Conservation (phyloP, 2,113 vertebrate genomes). For the Peromyscus leucopus region DNA sequence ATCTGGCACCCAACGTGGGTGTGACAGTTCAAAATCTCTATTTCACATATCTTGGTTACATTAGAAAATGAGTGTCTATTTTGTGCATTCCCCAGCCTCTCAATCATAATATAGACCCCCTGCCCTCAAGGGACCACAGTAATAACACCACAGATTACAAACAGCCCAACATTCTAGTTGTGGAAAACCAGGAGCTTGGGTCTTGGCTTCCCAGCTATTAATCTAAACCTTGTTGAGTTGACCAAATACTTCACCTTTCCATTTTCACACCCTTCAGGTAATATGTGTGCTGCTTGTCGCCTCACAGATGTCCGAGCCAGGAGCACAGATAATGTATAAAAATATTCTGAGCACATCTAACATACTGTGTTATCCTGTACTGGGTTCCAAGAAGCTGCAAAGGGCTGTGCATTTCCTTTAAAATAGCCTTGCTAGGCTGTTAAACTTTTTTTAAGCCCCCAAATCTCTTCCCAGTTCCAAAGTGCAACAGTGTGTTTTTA, state of each 20-base stretch:
- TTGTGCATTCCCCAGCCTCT: background rate
- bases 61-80: background rate
- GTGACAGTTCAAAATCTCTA: background rate
- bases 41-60: background rate
- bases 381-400: background rate
- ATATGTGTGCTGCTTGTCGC: background rate
- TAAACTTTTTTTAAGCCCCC: background rate
- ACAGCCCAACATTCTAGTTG: background rate
- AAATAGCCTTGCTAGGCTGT: conserved; percentile 18
- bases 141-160: conserved; percentile 1
- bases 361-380: background rate
- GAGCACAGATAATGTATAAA: background rate
- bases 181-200: background rate
- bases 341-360: conserved; percentile 10
- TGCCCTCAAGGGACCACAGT: background rate
- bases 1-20: too few species aligned
- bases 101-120: background rate
- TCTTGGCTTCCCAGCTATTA: background rate
- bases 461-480: conserved; percentile 8
- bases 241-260: background rate
- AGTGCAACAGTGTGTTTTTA: conserved; percentile 43
- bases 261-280: background rate
- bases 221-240: background rate
- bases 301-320: background rate
- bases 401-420: background rate